phyloP scores from a whole-genome alignment of 2,113 vertebrate species.

The Uria lomvia region DNA sequence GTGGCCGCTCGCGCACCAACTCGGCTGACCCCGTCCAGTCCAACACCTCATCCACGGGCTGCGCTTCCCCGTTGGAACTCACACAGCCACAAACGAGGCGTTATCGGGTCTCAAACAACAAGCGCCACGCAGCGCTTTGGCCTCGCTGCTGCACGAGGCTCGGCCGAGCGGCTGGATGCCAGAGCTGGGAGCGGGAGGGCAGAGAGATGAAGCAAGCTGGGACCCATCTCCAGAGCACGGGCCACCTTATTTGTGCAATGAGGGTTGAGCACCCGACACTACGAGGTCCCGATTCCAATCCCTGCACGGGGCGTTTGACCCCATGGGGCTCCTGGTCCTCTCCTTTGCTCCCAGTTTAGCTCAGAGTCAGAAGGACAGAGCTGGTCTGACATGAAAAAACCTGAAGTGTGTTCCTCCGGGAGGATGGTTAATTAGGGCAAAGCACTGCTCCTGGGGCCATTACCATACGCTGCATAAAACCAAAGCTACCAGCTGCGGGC shows the following conservation, averaged over 20 bases:
- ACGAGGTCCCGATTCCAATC: background rate
- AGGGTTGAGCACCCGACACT: fast-evolving
- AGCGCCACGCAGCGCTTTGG: background rate
- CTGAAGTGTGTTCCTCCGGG: fast-evolving
- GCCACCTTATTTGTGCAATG: too few species aligned
- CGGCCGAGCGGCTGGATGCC: fast-evolving
- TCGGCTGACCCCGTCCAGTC: fast-evolving
- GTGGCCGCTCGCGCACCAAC: fast-evolving
- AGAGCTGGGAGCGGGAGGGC: fast-evolving
- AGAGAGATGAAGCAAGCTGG: background rate
- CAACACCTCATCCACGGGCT: background rate
- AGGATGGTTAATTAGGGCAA: background rate
- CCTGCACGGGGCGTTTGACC: fast-evolving
- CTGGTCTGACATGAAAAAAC: fast-evolving
- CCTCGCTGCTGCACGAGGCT: background rate
- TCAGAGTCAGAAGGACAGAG: background rate
- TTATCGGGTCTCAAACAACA: fast-evolving
- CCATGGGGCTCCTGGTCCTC: background rate
- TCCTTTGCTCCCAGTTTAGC: background rate
- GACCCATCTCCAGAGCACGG: background rate
- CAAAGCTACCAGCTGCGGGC: background rate
- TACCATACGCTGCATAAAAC: fast-evolving
- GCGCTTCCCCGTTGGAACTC: fast-evolving
- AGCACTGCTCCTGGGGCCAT: background rate
- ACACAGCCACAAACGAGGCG: background rate